A percentile compares a stretch with the other conserved stretches of the same genome.
phyloP scores from a whole-genome alignment of 2,888 invertebrate species.

The Idaea aversata region DNA sequence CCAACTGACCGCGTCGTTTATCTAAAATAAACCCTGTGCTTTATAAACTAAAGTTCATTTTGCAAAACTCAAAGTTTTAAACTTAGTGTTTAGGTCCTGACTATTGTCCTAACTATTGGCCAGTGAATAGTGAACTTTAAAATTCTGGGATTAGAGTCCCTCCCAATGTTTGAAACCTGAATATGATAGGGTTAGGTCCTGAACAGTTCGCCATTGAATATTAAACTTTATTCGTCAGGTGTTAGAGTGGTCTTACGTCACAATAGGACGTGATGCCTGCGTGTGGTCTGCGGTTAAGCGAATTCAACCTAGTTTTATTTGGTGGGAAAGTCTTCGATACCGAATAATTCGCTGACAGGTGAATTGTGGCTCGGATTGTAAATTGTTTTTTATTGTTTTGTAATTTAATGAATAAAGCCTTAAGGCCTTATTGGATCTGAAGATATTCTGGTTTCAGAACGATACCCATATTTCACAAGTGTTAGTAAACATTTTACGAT shows the following conservation, averaged over 20 bases:
- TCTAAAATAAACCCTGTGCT: neutral
- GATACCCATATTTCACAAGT: neutral
- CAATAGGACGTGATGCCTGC: neutral
- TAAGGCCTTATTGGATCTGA: neutral
- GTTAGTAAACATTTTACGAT: neutral
- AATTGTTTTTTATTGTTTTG: constrained; percentile 13
- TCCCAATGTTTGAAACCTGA: neutral
- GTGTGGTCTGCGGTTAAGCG: constrained; percentile 25
- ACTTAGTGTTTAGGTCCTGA: neutral
- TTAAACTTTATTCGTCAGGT: constrained; percentile 12
- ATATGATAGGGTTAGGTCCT: neutral
- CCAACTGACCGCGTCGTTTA: constrained; percentile 13
- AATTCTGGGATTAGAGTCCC: too few relatives aligned
- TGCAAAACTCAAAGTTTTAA: neutral
- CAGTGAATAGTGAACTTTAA: too few relatives aligned
- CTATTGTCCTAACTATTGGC: too few relatives aligned
- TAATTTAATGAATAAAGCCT: neutral
- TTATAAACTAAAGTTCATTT: neutral
- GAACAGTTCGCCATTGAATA: constrained; percentile 10
- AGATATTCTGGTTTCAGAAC: neutral
- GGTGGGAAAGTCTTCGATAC: constrained; percentile 28
- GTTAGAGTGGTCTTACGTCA: neutral
- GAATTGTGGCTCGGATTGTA: constrained; percentile 32
- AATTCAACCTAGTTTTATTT: constrained; percentile 33
- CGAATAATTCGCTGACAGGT: constrained; percentile 34